A percentile compares a stretch with the other conserved stretches of the same genome.
phyloP scores from a whole-genome alignment of 92 coral and sea anemone genomes.

The Palythoa grandiflora region DNA sequence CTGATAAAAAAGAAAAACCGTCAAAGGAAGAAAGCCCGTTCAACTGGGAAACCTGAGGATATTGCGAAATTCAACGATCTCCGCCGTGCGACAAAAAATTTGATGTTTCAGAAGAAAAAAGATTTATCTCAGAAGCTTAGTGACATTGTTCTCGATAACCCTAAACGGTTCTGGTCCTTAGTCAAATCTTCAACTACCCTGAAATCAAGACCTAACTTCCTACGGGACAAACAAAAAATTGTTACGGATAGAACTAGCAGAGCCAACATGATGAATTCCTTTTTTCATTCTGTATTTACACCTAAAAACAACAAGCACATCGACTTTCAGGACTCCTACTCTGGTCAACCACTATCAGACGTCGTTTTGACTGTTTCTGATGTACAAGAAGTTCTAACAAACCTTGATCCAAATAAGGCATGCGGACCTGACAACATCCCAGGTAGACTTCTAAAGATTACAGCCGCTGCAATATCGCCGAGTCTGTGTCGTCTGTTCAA shows the following conservation, averaged over 20 bases:
- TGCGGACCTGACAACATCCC: slow-evolving; percentile 72
- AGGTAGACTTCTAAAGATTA: slow-evolving; percentile 49
- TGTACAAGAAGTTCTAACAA: slow-evolving; percentile 20
- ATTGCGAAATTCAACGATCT: slow-evolving; percentile 31
- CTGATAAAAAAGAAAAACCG: slow-evolving; percentile 44
- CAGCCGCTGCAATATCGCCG: slow-evolving; percentile 38
- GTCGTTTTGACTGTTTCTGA: slow-evolving; percentile 18
- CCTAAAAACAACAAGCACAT: slow-evolving; percentile 1
- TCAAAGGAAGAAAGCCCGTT: slow-evolving; percentile 10
- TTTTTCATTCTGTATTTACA: slow-evolving; percentile 28
- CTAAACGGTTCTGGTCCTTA: slow-evolving; percentile 49
- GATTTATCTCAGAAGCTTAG: slow-evolving; percentile 45
- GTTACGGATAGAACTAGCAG: slow-evolving; percentile 5
- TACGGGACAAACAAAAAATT: slow-evolving; percentile 29
- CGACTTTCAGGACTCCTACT: not conserved
- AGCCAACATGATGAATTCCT: slow-evolving; percentile 27
- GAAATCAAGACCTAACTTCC: slow-evolving; percentile 17
- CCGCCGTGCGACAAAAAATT: slow-evolving; percentile 35
- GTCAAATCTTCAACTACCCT: slow-evolving; percentile 19
- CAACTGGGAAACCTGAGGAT: slow-evolving; percentile 21
- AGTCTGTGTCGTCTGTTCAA: slow-evolving; percentile 47
- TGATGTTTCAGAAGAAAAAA: slow-evolving; percentile 57
- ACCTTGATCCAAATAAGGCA: slow-evolving; percentile 69
- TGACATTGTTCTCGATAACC: slow-evolving; percentile 45
- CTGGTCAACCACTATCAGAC: not conserved